A percentile compares a stretch with the other conserved stretches of the same genome.
These are phyloP conservation scores for Ichneumoninae sp. DNA, from an alignment of 2,888 invertebrate species.

Conservation along the genomic window DNA sequence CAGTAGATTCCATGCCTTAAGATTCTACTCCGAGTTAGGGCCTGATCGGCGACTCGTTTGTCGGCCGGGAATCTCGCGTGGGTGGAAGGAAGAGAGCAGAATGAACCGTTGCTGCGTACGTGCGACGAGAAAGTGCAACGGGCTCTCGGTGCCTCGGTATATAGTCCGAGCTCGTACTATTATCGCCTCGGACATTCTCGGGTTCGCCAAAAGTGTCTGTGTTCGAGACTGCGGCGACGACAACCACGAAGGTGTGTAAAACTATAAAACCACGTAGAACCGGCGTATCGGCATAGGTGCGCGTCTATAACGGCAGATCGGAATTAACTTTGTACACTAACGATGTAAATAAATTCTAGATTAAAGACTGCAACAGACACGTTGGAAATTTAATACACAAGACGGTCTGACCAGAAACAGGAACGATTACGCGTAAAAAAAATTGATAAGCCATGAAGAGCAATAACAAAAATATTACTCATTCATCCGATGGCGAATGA, in stretches of 20 bases:
- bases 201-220: slow-evolving; percentile 20
- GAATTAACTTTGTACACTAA: background rate
- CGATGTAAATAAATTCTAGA: background rate
- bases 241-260: slow-evolving; percentile 3
- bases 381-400: background rate
- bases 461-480: too few species aligned
- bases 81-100: slow-evolving; percentile 68
- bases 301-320: slow-evolving; percentile 28
- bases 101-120: slow-evolving; percentile 73
- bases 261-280: slow-evolving; percentile 5
- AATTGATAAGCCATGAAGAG: too few species aligned
- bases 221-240: slow-evolving; percentile 22
- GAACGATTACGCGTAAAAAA: background rate
- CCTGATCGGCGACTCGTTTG: slow-evolving; percentile 44
- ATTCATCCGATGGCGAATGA: too few species aligned
- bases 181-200: slow-evolving; percentile 44
- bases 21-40: background rate
- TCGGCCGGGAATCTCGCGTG: slow-evolving; percentile 51
- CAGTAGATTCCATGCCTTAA: background rate
- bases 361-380: background rate
- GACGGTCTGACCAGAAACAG: background rate
- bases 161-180: slow-evolving; percentile 32
- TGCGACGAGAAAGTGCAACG: slow-evolving; percentile 75
- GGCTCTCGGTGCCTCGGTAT: slow-evolving; percentile 42
- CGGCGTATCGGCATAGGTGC: slow-evolving; percentile 14